A percentile compares a stretch with the other conserved stretches of the same genome.
Conservation (phyloP, 2,888 invertebrate genomes). For the Entomobrya proxima region DNA sequence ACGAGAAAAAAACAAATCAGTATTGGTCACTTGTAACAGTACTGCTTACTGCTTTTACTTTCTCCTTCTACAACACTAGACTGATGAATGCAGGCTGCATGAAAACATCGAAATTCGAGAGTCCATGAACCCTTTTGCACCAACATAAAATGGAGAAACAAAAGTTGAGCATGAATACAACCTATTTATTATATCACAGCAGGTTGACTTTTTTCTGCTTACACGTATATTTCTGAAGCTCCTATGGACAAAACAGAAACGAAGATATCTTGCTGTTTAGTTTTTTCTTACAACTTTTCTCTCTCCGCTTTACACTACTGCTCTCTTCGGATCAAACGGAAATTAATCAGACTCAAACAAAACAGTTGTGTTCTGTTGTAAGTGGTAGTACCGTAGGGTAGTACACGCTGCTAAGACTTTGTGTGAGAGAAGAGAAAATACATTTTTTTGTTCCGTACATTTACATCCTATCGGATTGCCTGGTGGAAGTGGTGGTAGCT, state of each 20-base stretch:
- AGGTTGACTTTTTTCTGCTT: not conserved
- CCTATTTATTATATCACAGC: too few relatives aligned
- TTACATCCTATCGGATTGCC: slow-evolving; percentile 35
- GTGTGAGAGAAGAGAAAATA: not conserved
- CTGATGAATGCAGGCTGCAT: not conserved
- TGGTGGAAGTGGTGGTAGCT: not conserved
- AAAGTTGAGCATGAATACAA: too few relatives aligned
- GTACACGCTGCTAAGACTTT: not conserved
- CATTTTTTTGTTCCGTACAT: not conserved
- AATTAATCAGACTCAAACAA: slow-evolving; percentile 66
- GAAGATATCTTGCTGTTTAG: slow-evolving; percentile 40
- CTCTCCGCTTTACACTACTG: slow-evolving; percentile 20
- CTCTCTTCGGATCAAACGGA: slow-evolving; percentile 60
- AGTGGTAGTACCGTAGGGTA: not conserved
- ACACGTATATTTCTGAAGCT: not conserved
- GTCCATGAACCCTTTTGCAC: too few relatives aligned
- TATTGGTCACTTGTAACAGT: slow-evolving; percentile 23
- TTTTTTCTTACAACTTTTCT: slow-evolving; percentile 35
- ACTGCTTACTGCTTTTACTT: slow-evolving; percentile 4
- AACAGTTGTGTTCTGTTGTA: slow-evolving; percentile 49
- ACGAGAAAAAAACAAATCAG: slow-evolving; percentile 14
- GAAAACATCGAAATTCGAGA: not conserved
- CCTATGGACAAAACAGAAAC: not conserved
- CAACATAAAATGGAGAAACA: too few relatives aligned
- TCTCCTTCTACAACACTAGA: not conserved